Base-by-base conservation (phyloP, 2,888 invertebrate species). In the Dendrolimus pini region DNA sequence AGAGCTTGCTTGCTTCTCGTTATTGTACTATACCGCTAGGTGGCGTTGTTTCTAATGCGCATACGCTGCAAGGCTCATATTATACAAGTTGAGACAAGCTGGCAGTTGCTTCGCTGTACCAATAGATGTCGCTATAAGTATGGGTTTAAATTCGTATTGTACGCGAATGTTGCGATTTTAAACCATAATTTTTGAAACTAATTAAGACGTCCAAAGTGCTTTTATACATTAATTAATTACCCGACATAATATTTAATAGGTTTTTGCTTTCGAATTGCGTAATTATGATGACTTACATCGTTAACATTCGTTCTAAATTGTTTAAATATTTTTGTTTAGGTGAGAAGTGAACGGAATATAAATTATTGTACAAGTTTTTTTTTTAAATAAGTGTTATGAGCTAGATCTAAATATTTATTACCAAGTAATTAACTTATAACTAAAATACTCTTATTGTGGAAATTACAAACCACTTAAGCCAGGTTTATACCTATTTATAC, bases 1-100 rank as follows among this genome's bases (percentile, higher is more conserved):
- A 18, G 62, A 64, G 80, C 79, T 81, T 77, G 73, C 78, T 76
- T 78, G 80, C 84, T 83, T 85, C 61, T 65, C 68, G 74, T 76
- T 82, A 78, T 66, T 66, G 62, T 66, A 68, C 62, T 63, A 56
- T 62, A 59, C 62, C 62, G 63, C 72, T 79, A 88, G 88, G 82
- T 86, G 85, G 84, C 86, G 85, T 72, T 75, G 69, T 47, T 47
- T 47, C 9, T 10, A 10, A 9, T 47, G 47, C 47, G 47, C 47
- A 12, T 60, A 56, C 56, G 55, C 55, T 18, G 41, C 55, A 58
- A 63, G 69, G 72, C 75, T 72, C 69, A 68, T 72, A 67, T 62
- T 30, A 41, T 62, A 61, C 65, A 63, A 53, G 65, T 62, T 66
- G 65, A 58, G 56, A 55, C 47, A 47, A 47, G 41, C 53, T 41